Evolutionary conservation across 2,888 invertebrate genomes (phyloP).

Genomic region (Thecocarcelia acutangulata): DNA sequence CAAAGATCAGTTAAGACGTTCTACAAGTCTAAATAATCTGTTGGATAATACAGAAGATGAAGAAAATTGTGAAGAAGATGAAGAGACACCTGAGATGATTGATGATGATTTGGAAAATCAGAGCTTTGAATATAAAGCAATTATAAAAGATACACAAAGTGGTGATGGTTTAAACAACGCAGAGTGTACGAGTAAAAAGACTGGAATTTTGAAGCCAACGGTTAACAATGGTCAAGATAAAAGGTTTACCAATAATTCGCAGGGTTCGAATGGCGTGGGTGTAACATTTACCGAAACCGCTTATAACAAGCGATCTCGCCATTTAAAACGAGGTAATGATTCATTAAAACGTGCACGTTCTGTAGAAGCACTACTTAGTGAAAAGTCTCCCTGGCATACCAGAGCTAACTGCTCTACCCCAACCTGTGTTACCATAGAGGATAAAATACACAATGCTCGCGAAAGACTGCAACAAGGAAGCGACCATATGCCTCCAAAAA

Average conservation of each 20-base stretch:
- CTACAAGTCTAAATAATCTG: slow-evolving; percentile 92
- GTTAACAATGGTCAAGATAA: slow-evolving; percentile 48
- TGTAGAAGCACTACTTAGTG: slow-evolving; percentile 90
- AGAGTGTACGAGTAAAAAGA: slow-evolving; percentile 28
- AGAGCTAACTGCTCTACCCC: slow-evolving; percentile 14
- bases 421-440: slow-evolving; percentile 79
- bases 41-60: slow-evolving; percentile 85
- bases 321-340: slow-evolving; percentile 83
- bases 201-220: slow-evolving; percentile 62
- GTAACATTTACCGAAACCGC: slow-evolving; percentile 60
- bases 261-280: slow-evolving; percentile 65
- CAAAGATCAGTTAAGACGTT: slow-evolving; percentile 87
- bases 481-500: slow-evolving; percentile 82
- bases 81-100: slow-evolving; percentile 71
- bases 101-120: slow-evolving; percentile 54
- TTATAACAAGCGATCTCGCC: slow-evolving; percentile 76
- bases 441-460: slow-evolving; percentile 81
- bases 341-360: slow-evolving; percentile 92
- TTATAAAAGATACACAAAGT: slow-evolving; percentile 25
- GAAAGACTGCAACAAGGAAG: slow-evolving; percentile 81
- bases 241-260: slow-evolving; percentile 51
- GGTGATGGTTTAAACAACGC: neutral
- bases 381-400: slow-evolving; percentile 82
- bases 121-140: slow-evolving; percentile 13
- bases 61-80: slow-evolving; percentile 76